A percentile compares a stretch with the other conserved stretches of the same genome.
phyloP scores from a whole-genome alignment of 2,797 vertebrate species.

The Cephalopachus bancanus region DNA sequence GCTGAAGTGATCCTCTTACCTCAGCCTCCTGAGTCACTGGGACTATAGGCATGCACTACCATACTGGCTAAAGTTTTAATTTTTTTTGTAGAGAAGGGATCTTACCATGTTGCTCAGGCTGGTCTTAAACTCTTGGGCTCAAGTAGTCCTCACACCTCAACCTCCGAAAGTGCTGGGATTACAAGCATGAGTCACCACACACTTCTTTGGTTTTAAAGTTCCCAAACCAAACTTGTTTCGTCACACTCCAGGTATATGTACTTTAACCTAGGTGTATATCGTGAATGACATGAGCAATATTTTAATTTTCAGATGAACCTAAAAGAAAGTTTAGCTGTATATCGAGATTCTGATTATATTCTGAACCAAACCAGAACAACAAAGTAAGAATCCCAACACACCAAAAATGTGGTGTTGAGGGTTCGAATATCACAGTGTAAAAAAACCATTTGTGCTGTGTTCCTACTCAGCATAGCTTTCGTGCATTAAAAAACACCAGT shows the following conservation, averaged over 20 bases:
- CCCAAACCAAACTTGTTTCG: background rate
- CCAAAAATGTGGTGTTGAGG: background rate
- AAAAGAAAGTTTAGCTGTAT: slow-evolving; percentile 48
- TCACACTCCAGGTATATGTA: background rate
- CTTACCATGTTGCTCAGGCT: no score
- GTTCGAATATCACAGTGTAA: slow-evolving; percentile 26
- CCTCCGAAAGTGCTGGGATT: no score
- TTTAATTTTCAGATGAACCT: slow-evolving; percentile 45
- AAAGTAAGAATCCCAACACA: background rate
- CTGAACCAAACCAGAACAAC: background rate
- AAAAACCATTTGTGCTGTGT: slow-evolving; percentile 27
- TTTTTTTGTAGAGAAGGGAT: no score
- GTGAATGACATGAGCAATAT: slow-evolving; percentile 34
- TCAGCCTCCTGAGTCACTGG: no score
- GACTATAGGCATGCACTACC: no score
- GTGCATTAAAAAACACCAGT: slow-evolving; percentile 24
- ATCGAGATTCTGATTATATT: slow-evolving; percentile 5
- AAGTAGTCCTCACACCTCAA: no score
- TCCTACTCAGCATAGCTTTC: slow-evolving; percentile 14
- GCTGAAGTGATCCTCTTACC: no score
- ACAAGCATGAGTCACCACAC: no score
- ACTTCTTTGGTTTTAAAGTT: background rate
- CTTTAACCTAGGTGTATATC: background rate
- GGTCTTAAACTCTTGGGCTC: no score
- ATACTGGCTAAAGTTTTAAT: no score